Evolutionary conservation across 2,888 invertebrate species (phyloP).

Genomic region (Cerastoderma edule): DNA sequence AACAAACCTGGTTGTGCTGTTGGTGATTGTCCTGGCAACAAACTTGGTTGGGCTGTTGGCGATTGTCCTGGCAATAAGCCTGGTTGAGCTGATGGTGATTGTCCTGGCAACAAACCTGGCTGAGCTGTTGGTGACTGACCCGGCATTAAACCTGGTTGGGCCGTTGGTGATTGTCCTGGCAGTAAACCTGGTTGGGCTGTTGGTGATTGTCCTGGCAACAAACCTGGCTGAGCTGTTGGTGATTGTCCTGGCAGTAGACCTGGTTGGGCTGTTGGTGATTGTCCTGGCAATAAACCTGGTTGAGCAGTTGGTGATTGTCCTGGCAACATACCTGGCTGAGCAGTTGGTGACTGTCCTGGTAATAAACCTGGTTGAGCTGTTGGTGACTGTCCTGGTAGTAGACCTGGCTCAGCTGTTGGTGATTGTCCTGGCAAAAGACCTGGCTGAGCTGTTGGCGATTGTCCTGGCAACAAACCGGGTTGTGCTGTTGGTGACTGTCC

Average conservation of each 20-base stretch:
- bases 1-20: slow-evolving; percentile 43
- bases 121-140: slow-evolving; percentile 41
- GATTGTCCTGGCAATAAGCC: slow-evolving; percentile 35
- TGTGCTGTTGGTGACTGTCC: slow-evolving; percentile 47
- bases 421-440: slow-evolving; percentile 29
- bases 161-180: slow-evolving; percentile 48
- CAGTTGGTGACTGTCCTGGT: slow-evolving; percentile 38
- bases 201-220: slow-evolving; percentile 41
- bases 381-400: slow-evolving; percentile 36
- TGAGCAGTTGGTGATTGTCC: slow-evolving; percentile 39
- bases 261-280: slow-evolving; percentile 48
- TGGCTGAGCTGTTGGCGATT: slow-evolving; percentile 53
- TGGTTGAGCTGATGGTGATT: slow-evolving; percentile 49
- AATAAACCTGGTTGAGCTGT: slow-evolving; percentile 30
- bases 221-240: slow-evolving; percentile 42
- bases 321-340: slow-evolving; percentile 27
- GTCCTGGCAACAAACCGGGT: slow-evolving; percentile 39
- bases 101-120: slow-evolving; percentile 30
- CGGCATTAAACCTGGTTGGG: slow-evolving; percentile 28
- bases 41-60: slow-evolving; percentile 51
- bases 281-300: slow-evolving; percentile 33
- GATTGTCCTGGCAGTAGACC: slow-evolving; percentile 8
- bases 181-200: slow-evolving; percentile 42
- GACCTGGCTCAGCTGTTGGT: slow-evolving; percentile 36
- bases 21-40: slow-evolving; percentile 40